phyloP scores from a whole-genome alignment of 2,888 invertebrate species.

The Nephrotoma guestfalica region DNA sequence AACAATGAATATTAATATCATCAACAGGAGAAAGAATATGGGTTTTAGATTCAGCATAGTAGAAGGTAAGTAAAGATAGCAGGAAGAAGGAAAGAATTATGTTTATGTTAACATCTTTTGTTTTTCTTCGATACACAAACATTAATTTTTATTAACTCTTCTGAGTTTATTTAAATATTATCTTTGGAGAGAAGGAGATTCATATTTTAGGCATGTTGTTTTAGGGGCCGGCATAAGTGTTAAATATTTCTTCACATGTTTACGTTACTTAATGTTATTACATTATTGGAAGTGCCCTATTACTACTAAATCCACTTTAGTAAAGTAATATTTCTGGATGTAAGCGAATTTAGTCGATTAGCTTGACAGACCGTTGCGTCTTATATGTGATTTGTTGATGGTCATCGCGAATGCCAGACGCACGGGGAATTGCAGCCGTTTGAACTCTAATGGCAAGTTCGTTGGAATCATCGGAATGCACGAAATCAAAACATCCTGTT shows the following conservation, averaged over 20 bases:
- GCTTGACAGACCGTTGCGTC: too few relatives aligned
- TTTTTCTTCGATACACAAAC: neutral
- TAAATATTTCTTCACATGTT: neutral
- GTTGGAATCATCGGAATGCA: too few relatives aligned
- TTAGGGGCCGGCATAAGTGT: neutral
- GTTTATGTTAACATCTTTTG: neutral
- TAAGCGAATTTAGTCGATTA: too few relatives aligned
- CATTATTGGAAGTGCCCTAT: neutral
- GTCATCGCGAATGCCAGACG: too few relatives aligned
- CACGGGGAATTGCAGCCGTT: too few relatives aligned
- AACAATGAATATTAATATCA: neutral
- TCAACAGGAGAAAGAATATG: neutral
- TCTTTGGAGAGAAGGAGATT: neutral
- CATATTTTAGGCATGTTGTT: neutral
- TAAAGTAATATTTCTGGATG: neutral
- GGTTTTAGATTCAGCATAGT: neutral
- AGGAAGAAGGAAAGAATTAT: neutral
- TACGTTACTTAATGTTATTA: neutral
- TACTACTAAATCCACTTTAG: neutral
- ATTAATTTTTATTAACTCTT: neutral
- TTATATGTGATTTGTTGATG: too few relatives aligned
- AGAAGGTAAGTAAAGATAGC: neutral
- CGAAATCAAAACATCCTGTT: too few relatives aligned
- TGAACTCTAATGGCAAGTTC: too few relatives aligned
- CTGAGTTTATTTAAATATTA: neutral